Percentiles rank a stretch among this genome's conserved stretches.
phyloP scores from a whole-genome alignment of 1,140 invertebrate genomes.

The Lepidurus arcticus region DNA sequence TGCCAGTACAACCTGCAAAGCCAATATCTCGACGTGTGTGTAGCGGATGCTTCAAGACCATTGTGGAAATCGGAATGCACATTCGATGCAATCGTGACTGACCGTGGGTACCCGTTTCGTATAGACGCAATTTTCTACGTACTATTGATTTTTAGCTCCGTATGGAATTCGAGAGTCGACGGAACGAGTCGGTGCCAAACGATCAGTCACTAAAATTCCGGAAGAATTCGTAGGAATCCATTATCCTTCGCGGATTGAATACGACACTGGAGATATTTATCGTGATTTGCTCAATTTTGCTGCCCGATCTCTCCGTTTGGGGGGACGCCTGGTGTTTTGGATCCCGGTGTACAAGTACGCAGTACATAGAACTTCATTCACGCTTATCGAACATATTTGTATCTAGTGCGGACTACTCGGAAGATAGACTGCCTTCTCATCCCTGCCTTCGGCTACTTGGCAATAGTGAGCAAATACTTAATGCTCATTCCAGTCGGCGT shows the following conservation, averaged over 20 bases:
- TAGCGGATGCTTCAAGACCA: conserved; percentile 79
- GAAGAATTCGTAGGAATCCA: conserved; percentile 61
- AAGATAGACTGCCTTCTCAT: conserved; percentile 68
- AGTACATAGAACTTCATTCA: neutral
- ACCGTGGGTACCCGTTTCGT: conserved; percentile 64
- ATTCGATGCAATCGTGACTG: conserved; percentile 86
- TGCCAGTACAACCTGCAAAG: conserved; percentile 71
- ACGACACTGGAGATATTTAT: conserved; percentile 71
- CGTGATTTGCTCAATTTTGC: conserved; percentile 77
- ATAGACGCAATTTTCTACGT: conserved; percentile 27
- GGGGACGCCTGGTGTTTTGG: conserved; percentile 83
- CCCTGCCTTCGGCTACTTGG: conserved; percentile 66
- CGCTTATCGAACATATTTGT: conserved; percentile 40
- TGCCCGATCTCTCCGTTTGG: conserved; percentile 63
- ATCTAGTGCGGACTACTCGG: conserved; percentile 64
- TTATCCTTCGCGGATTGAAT: conserved; percentile 81
- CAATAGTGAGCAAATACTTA: conserved; percentile 81
- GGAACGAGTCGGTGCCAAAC: conserved; percentile 66
- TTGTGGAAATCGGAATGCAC: conserved; percentile 63
- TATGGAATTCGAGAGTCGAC: conserved; percentile 91
- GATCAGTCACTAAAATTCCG: conserved; percentile 50
- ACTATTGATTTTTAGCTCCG: conserved; percentile 61
- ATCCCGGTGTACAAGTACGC: conserved; percentile 72
- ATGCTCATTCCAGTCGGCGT: conserved; percentile 67
- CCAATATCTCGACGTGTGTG: conserved; percentile 77